Base-by-base conservation (phyloP, 2,888 invertebrate genomes). In the Calameuta pallipes region DNA sequence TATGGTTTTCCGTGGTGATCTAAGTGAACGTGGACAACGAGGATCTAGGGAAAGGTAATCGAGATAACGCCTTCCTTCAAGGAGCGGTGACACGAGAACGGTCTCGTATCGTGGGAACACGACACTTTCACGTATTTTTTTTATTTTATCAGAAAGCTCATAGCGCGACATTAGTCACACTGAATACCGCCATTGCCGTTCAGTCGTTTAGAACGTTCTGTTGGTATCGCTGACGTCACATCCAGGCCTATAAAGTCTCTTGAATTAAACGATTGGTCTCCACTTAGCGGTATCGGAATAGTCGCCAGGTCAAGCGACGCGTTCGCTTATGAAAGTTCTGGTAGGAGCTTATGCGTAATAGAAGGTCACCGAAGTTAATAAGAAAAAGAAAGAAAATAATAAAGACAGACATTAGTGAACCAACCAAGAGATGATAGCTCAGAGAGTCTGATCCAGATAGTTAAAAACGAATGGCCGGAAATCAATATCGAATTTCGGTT, bases 61-160 rank as follows among this genome's bases (percentile, higher is more conserved):
- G 56, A 23, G 23, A 56, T 56, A 56, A 56, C 56, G 56, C 56
- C 23, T 56, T 56, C 56, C 23, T 56, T 2, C 23, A 9, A 56
- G 56, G 23, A 56, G 77, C 68, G 73, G 76, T 73, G 76, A 78
- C 73, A 76, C 41, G 79, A 85, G 85, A 86, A 84, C 85, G 82
- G 82, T 81, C 78, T 80, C 77, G 75, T 81, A 83, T 88, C 89
- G 89, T 89, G 89, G 89, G 89, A 89, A 89, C 89, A 87, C 88
- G 88, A 89, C 89, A 88, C 88, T 88, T 88, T 89, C 88, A 82
- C 86, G 85, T 83, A 86, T 86, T 88, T 89, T 87, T 89, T 89
- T 87, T 88, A 88, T 88, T 88, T 88, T 87, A 89, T 88, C 87
- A 86, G 85, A 87, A 86, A 85, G 86, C 85, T 85, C 83, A 82